These are phyloP conservation scores for Poeciliopsis infans DNA, from an alignment of 2,797 vertebrate species.

Conservation along the genomic window DNA sequence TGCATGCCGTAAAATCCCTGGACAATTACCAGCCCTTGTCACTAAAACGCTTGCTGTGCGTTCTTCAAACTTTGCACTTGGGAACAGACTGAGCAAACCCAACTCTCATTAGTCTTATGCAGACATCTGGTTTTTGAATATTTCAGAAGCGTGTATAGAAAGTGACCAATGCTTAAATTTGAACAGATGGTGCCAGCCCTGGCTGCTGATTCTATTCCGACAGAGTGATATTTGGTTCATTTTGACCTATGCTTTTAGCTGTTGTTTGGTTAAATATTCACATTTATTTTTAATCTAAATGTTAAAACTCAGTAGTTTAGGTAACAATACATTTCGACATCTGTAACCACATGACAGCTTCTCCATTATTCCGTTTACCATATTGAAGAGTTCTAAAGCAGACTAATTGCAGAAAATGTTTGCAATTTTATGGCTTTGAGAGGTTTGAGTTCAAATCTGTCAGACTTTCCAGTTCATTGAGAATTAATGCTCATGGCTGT, in stretches of 20 bases:
- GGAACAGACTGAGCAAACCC: background rate
- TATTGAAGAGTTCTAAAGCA: background rate
- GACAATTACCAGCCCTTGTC: background rate
- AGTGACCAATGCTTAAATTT: background rate
- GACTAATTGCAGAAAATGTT: background rate
- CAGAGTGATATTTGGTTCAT: background rate
- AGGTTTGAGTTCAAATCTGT: slow-evolving; percentile 5
- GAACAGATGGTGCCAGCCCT: background rate
- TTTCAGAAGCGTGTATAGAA: background rate
- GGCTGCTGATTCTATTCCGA: background rate
- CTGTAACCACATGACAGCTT: background rate
- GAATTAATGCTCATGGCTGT: slow-evolving; percentile 6
- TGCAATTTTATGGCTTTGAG: slow-evolving; percentile 1
- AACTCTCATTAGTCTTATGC: slow-evolving; percentile 1
- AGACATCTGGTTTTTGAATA: slow-evolving; percentile 1
- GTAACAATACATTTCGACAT: background rate
- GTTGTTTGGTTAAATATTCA: background rate
- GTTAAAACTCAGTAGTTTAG: background rate
- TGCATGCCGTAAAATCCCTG: background rate
- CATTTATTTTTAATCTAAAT: background rate
- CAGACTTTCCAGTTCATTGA: background rate
- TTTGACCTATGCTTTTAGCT: background rate
- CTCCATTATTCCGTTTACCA: background rate
- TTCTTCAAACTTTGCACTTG: background rate
- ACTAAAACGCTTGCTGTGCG: background rate